phyloP scores from a whole-genome alignment of 2,888 invertebrate genomes.

The Drosophila multiciliata region DNA sequence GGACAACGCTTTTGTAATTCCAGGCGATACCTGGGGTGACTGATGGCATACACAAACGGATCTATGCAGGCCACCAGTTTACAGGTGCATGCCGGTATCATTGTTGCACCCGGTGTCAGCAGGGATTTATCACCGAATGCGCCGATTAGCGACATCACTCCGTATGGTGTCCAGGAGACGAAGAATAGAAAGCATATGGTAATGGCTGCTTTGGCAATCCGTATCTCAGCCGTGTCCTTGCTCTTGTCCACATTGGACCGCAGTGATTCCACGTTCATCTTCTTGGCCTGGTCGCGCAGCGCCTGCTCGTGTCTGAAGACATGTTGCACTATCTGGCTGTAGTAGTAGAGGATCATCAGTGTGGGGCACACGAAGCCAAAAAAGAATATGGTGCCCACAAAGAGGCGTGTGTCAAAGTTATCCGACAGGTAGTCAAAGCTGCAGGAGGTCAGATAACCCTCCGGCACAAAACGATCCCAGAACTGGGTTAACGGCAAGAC shows the following conservation, averaged over 20 bases:
- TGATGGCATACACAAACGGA: conserved; percentile 95
- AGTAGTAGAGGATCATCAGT: conserved; percentile 91
- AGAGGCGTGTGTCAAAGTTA: conserved; percentile 91
- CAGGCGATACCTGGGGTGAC: conserved; percentile 93
- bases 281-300: conserved; percentile 92
- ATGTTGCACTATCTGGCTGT: conserved; percentile 92
- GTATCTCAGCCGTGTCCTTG: conserved; percentile 90
- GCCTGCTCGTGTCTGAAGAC: conserved; percentile 94
- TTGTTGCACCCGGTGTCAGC: conserved; percentile 90
- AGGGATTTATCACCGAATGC: conserved; percentile 90
- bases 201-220: conserved; percentile 94
- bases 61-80: conserved; percentile 96
- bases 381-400: conserved; percentile 90
- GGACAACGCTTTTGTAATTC: conserved; percentile 92
- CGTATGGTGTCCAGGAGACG: conserved; percentile 97
- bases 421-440: conserved; percentile 92
- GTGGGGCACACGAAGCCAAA: conserved; percentile 92
- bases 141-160: conserved; percentile 91
- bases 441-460: conserved; percentile 95
- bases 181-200: conserved; percentile 94
- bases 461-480: conserved; percentile 94
- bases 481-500: conserved; percentile 91
- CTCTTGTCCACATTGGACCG: conserved; percentile 89
- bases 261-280: conserved; percentile 95
- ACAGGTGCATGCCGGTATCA: conserved; percentile 94